Conservation (phyloP, 2,797 vertebrate species). For the Potorous gilbertii region DNA sequence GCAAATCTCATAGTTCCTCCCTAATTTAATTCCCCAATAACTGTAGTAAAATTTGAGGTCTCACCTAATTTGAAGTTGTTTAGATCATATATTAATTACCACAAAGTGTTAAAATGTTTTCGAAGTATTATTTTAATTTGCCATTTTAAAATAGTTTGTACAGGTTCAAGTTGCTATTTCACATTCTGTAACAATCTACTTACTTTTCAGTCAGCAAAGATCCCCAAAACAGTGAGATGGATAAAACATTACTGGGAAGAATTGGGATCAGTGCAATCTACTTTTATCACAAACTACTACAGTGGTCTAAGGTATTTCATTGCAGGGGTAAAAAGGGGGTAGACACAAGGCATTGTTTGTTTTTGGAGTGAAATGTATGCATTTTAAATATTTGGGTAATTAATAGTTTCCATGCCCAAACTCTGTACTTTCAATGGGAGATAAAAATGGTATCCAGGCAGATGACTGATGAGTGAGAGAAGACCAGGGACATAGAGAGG, state of each 20-base stretch:
- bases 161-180: constrained; percentile 41
- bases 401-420: neutral
- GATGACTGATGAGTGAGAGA: neutral
- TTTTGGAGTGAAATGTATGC: constrained; percentile 24
- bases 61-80: neutral
- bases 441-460: constrained; percentile 7
- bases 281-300: constrained; percentile 89
- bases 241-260: constrained; percentile 89
- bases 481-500: neutral
- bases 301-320: constrained; percentile 93
- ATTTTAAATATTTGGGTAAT: constrained; percentile 24
- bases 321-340: neutral
- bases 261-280: constrained; percentile 93
- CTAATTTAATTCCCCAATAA: neutral
- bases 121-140: neutral
- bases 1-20: neutral
- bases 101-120: neutral
- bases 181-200: constrained; percentile 22
- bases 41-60: neutral
- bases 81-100: neutral
- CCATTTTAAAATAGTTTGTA: neutral
- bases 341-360: neutral
- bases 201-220: constrained; percentile 84
- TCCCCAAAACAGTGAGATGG: constrained; percentile 78
- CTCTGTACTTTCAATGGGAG: neutral